Evolutionary conservation across 2,888 invertebrate genomes (phyloP).

Genomic region (Cephus rjabovi): DNA sequence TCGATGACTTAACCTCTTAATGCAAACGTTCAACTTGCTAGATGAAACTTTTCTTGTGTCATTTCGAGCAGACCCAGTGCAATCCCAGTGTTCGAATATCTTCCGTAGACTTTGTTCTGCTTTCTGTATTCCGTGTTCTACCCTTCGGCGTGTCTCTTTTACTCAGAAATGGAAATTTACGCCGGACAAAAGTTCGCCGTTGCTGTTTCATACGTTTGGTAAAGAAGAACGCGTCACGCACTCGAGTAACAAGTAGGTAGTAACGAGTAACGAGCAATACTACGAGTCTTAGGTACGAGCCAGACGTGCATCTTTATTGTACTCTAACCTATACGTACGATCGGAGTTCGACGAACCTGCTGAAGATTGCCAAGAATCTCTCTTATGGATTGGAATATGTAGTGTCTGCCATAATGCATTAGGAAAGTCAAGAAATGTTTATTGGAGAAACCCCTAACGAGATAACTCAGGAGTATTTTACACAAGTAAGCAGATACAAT

Average conservation of each 20-base stretch:
- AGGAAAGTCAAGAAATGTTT: neutral
- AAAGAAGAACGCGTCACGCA: neutral
- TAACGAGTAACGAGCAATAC: constrained; percentile 33
- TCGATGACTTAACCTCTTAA: neutral
- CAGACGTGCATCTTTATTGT: constrained; percentile 49
- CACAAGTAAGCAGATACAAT: neutral
- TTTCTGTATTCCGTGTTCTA: neutral
- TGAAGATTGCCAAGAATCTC: neutral
- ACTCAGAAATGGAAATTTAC: neutral
- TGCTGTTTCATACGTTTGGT: neutral
- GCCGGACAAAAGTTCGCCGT: neutral
- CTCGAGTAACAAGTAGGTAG: constrained; percentile 3
- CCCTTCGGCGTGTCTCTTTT: neutral
- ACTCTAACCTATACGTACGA: constrained; percentile 37
- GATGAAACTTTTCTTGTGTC: neutral
- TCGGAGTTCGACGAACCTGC: constrained; percentile 44
- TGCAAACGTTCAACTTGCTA: neutral
- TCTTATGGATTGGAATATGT: neutral
- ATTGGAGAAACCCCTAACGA: neutral
- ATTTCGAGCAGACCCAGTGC: neutral
- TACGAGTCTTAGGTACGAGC: constrained; percentile 43
- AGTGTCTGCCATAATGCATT: neutral
- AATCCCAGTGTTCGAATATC: neutral
- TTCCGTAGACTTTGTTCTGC: neutral
- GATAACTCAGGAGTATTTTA: neutral